phyloP scores from a whole-genome alignment of 2,888 invertebrate species.

The Hypomecis punctinalis region DNA sequence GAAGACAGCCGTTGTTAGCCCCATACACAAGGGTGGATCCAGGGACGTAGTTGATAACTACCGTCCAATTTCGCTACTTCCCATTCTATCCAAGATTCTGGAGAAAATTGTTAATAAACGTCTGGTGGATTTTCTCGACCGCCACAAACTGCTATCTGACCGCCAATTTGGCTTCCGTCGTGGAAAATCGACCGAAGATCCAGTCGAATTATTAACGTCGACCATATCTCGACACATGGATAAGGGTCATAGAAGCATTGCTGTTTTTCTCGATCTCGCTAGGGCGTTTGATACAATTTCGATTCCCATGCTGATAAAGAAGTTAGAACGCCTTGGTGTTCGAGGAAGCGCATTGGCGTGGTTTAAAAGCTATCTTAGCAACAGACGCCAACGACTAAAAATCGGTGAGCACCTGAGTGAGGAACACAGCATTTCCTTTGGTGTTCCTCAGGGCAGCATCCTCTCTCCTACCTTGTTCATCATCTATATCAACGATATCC shows the following conservation, averaged over 20 bases:
- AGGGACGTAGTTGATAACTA: slow-evolving; percentile 10
- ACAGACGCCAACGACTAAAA: no score
- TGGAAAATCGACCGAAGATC: slow-evolving; percentile 1
- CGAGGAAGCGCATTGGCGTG: no score
- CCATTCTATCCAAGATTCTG: background rate
- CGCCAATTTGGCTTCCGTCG: slow-evolving; percentile 21
- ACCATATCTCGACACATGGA: slow-evolving; percentile 7
- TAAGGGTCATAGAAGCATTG: slow-evolving; percentile 7
- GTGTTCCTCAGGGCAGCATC: slow-evolving; percentile 14
- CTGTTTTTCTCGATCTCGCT: slow-evolving; percentile 11
- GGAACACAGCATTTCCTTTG: slow-evolving; percentile 1
- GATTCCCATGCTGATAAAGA: no score
- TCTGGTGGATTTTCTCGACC: slow-evolving; percentile 9
- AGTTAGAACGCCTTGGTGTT: no score
- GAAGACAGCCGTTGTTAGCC: no score
- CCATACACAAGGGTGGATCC: background rate
- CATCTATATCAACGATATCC: slow-evolving; percentile 6
- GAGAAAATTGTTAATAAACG: slow-evolving; percentile 15
- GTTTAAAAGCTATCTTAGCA: no score
- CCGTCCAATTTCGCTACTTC: slow-evolving; percentile 12
- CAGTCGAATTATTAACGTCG: slow-evolving; percentile 2
- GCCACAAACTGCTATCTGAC: slow-evolving; percentile 4
- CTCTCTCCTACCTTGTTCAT: no score
- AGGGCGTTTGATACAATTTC: background rate
- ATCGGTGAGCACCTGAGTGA: slow-evolving; percentile 9